Evolutionary conservation across 2,888 invertebrate species (phyloP), one percentile per base, ranked within the genome.

Genomic region (Serripes groenlandicus): DNA sequence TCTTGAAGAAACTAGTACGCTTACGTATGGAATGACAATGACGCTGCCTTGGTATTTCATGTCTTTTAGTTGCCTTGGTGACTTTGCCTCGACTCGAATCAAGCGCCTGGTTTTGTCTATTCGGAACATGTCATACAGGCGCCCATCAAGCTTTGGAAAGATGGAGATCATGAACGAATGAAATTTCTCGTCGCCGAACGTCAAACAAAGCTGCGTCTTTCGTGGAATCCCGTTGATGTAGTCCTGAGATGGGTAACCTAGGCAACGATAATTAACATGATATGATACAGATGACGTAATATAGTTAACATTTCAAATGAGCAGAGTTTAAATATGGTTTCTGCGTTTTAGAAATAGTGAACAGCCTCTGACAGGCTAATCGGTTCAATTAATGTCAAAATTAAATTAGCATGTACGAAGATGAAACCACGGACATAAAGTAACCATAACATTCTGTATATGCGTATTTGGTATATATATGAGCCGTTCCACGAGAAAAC

Each of bases 21-120:
- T 83, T 88, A 90, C 90, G 60, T 90, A 90, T 54, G 90, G 90
- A 66, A 90, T 88, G 18, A 90, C 82, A n/a, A 90, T 87, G 18
- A 90, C 77, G 74, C 86, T 89, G 60, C 90, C 90, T 68, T 90
- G 90, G 64, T 90, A 90, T 60, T 89, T 90, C 73, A 85, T 81
- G 37, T 89, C 88, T 69, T 90, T 90, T 23, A 90, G 86, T 68
- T 87, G 85, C 15, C 90, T 72, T 0, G 90, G 90, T 28, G 89
- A 89, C 71, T 76, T 81, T 4, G 79, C 86, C 21, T 88, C 87
- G 11, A 90, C 79, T 21, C 88, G 75, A 54, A 90, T 83, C 35
- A 90, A 73, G n/a, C 89, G 84, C 42, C 90, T 71, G 58, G 89
- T 89, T 56, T 89, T 89, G 75, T 90, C 90, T 60, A 90, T 90